These are phyloP conservation scores for Apeltes quadracus DNA, from an alignment of 2,113 vertebrate genomes.

Conservation along the genomic window DNA sequence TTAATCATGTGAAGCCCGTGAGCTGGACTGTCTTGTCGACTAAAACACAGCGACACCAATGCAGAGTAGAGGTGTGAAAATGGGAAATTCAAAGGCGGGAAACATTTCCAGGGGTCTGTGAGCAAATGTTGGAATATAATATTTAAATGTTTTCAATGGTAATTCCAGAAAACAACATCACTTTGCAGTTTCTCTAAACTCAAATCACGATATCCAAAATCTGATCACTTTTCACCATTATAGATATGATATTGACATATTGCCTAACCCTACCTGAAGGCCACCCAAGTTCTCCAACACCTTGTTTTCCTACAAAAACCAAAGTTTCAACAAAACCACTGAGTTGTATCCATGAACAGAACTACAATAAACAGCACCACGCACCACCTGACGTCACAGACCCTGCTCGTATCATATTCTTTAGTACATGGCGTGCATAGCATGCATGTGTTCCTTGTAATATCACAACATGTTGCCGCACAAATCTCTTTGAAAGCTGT, in stretches of 20 bases:
- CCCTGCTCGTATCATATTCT: too few relatives aligned
- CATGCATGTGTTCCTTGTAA: neutral
- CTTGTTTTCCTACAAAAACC: neutral
- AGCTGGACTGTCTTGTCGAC: neutral
- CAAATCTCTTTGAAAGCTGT: neutral
- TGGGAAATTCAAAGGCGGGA: neutral
- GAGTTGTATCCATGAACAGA: neutral
- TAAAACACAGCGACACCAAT: neutral
- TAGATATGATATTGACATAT: neutral
- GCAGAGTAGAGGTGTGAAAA: neutral
- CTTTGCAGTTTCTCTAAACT: neutral
- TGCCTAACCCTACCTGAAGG: too few relatives aligned
- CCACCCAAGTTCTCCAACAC: neutral
- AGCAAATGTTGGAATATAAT: neutral
- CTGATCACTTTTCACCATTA: neutral
- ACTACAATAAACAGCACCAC: too few relatives aligned
- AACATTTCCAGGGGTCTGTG: neutral
- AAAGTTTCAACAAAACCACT: neutral
- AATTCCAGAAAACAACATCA: neutral
- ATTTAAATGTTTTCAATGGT: neutral
- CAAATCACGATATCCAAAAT: neutral
- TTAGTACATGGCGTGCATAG: too few relatives aligned
- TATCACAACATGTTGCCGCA: neutral
- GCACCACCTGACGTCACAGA: too few relatives aligned
- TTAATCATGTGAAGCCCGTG: conserved; percentile 14